Evolutionary conservation across 1,140 invertebrate species (phyloP).

Genomic region (Hydropsyche tenuis): DNA sequence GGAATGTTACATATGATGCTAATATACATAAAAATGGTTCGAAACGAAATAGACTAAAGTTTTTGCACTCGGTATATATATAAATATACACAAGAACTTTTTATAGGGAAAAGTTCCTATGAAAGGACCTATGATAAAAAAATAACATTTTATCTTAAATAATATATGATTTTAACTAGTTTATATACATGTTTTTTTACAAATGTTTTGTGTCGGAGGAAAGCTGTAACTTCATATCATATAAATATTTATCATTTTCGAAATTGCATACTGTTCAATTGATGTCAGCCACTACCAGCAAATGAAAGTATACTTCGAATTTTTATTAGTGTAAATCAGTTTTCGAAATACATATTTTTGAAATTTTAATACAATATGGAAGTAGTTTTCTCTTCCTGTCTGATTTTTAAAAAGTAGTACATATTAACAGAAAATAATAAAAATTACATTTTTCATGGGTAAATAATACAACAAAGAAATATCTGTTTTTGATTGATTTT

Average conservation of each 20-base stretch:
- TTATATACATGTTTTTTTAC: slow-evolving; percentile 20
- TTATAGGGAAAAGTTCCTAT: background rate
- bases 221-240: background rate
- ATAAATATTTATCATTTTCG: no score
- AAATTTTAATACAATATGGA: background rate
- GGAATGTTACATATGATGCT: background rate
- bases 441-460: background rate
- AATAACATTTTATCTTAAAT: slow-evolving; percentile 6
- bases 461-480: background rate
- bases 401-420: background rate
- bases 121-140: background rate
- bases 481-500: background rate
- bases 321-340: no score
- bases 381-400: background rate
- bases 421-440: background rate
- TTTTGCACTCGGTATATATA: slow-evolving; percentile 7
- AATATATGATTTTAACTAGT: slow-evolving; percentile 10
- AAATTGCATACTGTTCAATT: background rate
- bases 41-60: slow-evolving; percentile 19
- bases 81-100: background rate
- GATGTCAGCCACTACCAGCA: slow-evolving; percentile 5
- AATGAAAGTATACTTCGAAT: background rate
- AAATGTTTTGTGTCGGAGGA: background rate
- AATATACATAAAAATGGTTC: background rate
- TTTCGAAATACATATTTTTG: background rate